These are phyloP conservation scores for Drosophila willistoni DNA, from an alignment of 1,140 invertebrate species.

Conservation along the genomic window DNA sequence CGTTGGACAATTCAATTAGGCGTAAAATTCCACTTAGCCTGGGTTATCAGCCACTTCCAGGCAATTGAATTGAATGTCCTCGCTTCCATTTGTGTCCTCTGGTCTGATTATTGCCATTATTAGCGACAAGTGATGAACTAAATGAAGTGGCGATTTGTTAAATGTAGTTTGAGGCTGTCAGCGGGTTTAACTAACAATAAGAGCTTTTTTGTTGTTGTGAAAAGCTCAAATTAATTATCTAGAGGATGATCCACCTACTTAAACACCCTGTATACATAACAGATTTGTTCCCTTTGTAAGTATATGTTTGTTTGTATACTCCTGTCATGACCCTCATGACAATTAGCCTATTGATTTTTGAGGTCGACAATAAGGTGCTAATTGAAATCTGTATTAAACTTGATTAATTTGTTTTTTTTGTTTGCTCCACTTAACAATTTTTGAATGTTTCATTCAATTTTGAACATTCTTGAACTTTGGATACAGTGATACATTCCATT, in stretches of 20 bases:
- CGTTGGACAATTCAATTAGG: constrained; percentile 1
- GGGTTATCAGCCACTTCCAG: not conserved
- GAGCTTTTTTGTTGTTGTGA: too few relatives aligned
- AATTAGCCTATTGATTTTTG: constrained; percentile 11
- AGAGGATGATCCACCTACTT: too few relatives aligned
- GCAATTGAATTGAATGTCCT: not conserved
- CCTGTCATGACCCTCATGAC: constrained; percentile 31
- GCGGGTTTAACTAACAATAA: not conserved
- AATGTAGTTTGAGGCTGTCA: not conserved
- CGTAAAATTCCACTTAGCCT: constrained; percentile 7
- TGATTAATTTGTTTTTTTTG: not conserved
- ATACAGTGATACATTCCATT: not conserved
- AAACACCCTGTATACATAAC: too few relatives aligned
- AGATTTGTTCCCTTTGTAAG: too few relatives aligned
- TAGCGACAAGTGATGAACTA: not conserved
- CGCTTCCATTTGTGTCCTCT: not conserved
- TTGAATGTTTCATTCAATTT: not conserved
- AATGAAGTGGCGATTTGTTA: not conserved
- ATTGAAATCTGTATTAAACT: constrained; percentile 32
- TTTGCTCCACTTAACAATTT: constrained; percentile 3
- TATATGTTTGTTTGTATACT: too few relatives aligned
- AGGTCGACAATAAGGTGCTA: constrained; percentile 32
- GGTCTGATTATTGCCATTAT: constrained; percentile 4
- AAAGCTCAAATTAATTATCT: too few relatives aligned
- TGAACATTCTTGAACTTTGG: not conserved